Evolutionary conservation across 2,113 vertebrate species (phyloP).

Genomic region (Tiliqua scincoides): DNA sequence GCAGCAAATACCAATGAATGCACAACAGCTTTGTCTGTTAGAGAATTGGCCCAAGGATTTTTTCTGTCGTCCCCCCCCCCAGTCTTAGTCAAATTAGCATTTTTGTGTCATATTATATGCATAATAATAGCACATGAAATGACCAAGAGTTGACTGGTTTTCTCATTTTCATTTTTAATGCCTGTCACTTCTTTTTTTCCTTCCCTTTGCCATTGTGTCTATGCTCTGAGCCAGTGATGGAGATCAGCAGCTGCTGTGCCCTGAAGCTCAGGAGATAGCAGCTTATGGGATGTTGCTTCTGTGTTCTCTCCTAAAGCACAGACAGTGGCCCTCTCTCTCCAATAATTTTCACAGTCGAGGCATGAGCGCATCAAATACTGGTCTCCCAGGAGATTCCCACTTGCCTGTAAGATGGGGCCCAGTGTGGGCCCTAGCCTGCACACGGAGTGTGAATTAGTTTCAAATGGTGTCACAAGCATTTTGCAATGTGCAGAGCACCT

Average conservation of each 20-base stretch:
- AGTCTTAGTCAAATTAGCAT: neutral
- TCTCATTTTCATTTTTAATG: neutral
- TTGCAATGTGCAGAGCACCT: no score
- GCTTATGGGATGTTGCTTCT: neutral
- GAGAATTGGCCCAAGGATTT: neutral
- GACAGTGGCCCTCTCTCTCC: neutral
- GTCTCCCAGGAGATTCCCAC: neutral
- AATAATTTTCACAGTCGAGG: neutral
- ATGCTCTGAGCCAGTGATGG: neutral
- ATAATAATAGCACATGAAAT: neutral
- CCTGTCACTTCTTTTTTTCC: neutral
- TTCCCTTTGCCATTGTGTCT: neutral
- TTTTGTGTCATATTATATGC: neutral
- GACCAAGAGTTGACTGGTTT: neutral
- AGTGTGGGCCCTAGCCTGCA: neutral
- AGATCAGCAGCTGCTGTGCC: neutral
- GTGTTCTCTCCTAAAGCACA: neutral
- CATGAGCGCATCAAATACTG: neutral
- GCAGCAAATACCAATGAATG: neutral
- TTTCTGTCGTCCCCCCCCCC: neutral
- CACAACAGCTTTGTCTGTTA: neutral
- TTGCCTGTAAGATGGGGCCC: neutral
- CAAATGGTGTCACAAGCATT: no score
- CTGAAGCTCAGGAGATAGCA: neutral
- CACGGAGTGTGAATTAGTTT: neutral